These are phyloP conservation scores for Asobara japonica DNA, from an alignment of 1,140 invertebrate species.

Conservation along the genomic window DNA sequence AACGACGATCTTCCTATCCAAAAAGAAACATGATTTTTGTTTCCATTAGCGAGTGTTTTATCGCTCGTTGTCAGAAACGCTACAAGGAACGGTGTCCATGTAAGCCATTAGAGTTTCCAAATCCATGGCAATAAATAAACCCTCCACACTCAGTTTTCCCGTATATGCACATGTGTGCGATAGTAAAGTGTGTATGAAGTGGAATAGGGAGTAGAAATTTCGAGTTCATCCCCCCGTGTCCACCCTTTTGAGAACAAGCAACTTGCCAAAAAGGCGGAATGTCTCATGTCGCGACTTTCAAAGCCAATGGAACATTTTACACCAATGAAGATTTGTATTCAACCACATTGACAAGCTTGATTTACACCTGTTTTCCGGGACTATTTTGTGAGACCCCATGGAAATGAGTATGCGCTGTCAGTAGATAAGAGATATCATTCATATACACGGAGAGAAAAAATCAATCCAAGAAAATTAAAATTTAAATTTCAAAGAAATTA, in stretches of 20 bases:
- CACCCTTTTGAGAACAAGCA: not conserved
- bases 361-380: not conserved
- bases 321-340: not conserved
- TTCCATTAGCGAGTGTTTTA: conserved; percentile 42
- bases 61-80: conserved; percentile 34
- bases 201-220: conserved; percentile 3
- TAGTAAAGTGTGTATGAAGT: not conserved
- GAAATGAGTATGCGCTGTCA: no score
- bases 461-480: no score
- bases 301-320: no score
- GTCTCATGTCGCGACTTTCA: not conserved
- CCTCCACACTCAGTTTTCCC: not conserved
- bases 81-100: conserved; percentile 30
- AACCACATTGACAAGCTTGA: not conserved
- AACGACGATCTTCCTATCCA: not conserved
- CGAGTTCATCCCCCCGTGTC: not conserved
- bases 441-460: no score
- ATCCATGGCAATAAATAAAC: conserved; percentile 40
- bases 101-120: conserved; percentile 40
- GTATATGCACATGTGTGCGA: not conserved
- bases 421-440: no score
- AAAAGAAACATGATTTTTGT: conserved; percentile 40
- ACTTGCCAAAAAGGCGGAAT: not conserved
- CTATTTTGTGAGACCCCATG: no score
- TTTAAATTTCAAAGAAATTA: no score